Base-by-base conservation (phyloP, 2,888 invertebrate species). In the Cyclophora punctaria region DNA sequence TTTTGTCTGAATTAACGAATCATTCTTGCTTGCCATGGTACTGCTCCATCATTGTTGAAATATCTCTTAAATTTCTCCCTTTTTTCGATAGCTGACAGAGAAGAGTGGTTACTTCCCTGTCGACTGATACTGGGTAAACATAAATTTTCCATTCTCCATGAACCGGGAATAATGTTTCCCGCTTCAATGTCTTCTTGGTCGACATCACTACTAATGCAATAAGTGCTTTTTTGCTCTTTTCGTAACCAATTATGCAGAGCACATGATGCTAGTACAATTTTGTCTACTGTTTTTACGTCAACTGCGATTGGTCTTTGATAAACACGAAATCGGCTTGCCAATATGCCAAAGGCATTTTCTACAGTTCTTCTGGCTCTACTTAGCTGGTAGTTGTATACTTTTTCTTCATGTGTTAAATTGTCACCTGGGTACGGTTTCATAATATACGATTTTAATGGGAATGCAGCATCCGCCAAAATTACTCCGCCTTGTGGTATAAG, bases 281-380 rank as follows among this genome's bases (percentile, higher is more conserved):
- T 51, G 20, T 50, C 51, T 44, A 52, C 52, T 44, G 47, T 52
- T 34, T 51, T 50, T 45, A 52, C 49, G 40, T 55, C 43, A 48
- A 46, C 48, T 48, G 48, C 48, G 33, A 55, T 48, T 48, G 55
- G 52, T 55, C 37, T 53, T 50, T 50, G 50, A 48, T 33, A 50
- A 33, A 53, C 53, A 34, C 42, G 42, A 47, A 47, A 43, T 49
- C 52, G 44, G 44, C 48, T 48, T 40, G 49, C 53, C 48, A 56
- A 55, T 47, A 58, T 58, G 45, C 53, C 58, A 50, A 55, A 56
- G 44, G 54, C 59, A 47, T 55, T 57, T 51, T 59, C 55, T 45
- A 57, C 55, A 45, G 48, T 45, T 41, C 56, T 47, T 51, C 58
- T 48, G 47, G 51, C 54, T 50, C 58, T 52, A 44, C 47, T 48